A percentile compares a stretch with the other conserved stretches of the same genome.
phyloP scores from a whole-genome alignment of 2,888 invertebrate genomes.

The Synergus itoensis region DNA sequence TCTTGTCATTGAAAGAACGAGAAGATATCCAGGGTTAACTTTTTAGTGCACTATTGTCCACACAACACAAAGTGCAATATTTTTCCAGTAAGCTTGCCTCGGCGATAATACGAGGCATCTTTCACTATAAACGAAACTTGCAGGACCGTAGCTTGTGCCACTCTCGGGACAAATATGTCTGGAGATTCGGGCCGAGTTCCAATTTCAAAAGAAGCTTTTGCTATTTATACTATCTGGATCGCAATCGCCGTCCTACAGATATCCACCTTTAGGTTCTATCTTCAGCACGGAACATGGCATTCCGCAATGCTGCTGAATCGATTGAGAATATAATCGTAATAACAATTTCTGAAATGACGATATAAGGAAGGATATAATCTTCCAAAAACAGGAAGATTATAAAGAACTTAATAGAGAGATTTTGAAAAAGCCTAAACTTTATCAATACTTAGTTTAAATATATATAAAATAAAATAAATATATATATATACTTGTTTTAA shows the following conservation, averaged over 20 bases:
- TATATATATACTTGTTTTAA: background rate
- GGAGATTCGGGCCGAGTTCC: conserved; percentile 53
- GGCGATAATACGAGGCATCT: conserved; percentile 54
- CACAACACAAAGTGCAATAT: conserved; percentile 30
- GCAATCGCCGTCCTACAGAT: conserved; percentile 46
- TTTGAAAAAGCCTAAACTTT: background rate
- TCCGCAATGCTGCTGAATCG: conserved; percentile 39
- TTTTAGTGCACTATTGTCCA: background rate
- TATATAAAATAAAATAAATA: no score
- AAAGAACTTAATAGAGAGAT: background rate
- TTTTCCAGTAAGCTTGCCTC: conserved; percentile 37
- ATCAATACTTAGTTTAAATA: no score
- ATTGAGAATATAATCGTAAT: conserved; percentile 26
- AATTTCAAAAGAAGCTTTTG: conserved; percentile 54
- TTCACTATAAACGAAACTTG: conserved; percentile 56
- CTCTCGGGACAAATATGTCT: conserved; percentile 57
- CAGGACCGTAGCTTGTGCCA: background rate
- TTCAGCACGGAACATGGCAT: background rate
- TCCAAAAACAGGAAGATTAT: background rate
- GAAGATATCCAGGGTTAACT: background rate
- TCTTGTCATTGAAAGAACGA: background rate
- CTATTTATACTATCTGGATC: conserved; percentile 57
- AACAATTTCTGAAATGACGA: conserved; percentile 19
- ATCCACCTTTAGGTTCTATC: conserved; percentile 1
- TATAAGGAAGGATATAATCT: background rate